phyloP scores from a whole-genome alignment of 2,113 vertebrate genomes.

The Sebastes schlegelii region DNA sequence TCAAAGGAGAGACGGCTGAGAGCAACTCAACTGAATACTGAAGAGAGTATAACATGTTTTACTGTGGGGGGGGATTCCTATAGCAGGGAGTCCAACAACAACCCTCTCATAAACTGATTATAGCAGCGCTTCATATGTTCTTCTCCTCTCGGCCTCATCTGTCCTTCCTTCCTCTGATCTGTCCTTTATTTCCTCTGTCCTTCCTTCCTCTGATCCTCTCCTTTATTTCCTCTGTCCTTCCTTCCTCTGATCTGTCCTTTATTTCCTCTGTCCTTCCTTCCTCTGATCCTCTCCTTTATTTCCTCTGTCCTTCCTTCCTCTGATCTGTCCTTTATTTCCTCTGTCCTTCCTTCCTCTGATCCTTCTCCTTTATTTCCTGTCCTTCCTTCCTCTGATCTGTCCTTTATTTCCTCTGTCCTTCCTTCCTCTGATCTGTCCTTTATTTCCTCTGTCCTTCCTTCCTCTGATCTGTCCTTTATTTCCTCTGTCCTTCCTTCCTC shows the following conservation, averaged over 20 bases:
- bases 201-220: too few species aligned
- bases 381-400: background rate
- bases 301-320: too few species aligned
- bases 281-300: slow-evolving; percentile 30
- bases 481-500: background rate
- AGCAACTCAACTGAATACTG: background rate
- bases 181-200: slow-evolving; percentile 29
- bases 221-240: slow-evolving; percentile 33
- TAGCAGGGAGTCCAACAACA: slow-evolving; percentile 31
- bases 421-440: background rate
- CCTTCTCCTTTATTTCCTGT: too few species aligned
- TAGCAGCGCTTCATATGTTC: slow-evolving; percentile 41
- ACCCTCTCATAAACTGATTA: slow-evolving; percentile 30
- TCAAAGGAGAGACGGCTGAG: background rate
- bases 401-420: too few species aligned
- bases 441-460: slow-evolving; percentile 37
- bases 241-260: too few species aligned
- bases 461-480: background rate
- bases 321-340: slow-evolving; percentile 33
- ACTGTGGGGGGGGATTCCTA: slow-evolving; percentile 4
- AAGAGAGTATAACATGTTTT: slow-evolving; percentile 4
- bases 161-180: slow-evolving; percentile 4
- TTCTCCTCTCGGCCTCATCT: slow-evolving; percentile 24
- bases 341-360: slow-evolving; percentile 5
- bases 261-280: slow-evolving; percentile 34